phyloP scores from a whole-genome alignment of 2,797 vertebrate species.

The Moxostoma hubbsi region DNA sequence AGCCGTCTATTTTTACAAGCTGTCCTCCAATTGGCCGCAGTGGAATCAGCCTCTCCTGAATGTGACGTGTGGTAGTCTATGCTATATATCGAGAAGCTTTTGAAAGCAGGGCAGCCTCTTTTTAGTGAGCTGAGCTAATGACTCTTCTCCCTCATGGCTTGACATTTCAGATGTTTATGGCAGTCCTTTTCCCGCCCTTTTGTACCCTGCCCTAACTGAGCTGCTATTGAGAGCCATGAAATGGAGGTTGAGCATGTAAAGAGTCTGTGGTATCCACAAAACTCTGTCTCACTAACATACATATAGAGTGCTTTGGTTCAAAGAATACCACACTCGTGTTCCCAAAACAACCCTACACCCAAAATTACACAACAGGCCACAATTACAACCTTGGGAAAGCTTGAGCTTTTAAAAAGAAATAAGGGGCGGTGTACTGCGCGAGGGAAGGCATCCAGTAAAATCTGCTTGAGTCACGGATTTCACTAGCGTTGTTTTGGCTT shows the following conservation, averaged over 20 bases:
- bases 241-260: conserved; percentile 63
- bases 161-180: conserved; percentile 53
- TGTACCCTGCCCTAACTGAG: conserved; percentile 44
- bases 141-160: conserved; percentile 63
- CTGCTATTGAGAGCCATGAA: conserved; percentile 33
- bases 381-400: conserved; percentile 68
- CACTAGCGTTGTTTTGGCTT: conserved; percentile 54
- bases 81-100: conserved; percentile 43
- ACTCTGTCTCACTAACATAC: conserved; percentile 35
- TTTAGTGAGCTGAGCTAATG: conserved; percentile 62
- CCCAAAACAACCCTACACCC: conserved; percentile 54
- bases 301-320: conserved; percentile 47
- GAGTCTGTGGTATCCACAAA: conserved; percentile 53
- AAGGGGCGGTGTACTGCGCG: conserved; percentile 50
- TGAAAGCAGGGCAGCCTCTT: conserved; percentile 62
- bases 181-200: conserved; percentile 34
- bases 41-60: conserved; percentile 27
- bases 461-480: conserved; percentile 61
- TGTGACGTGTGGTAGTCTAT: conserved; percentile 33
- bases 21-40: conserved; percentile 38
- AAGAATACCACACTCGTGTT: conserved; percentile 59
- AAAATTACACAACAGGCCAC: conserved; percentile 67
- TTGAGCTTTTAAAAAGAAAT: conserved; percentile 50
- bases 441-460: conserved; percentile 63
- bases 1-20: conserved; percentile 49